Base-by-base conservation (phyloP, 1,140 invertebrate species). In the Drosophila neocordata region DNA sequence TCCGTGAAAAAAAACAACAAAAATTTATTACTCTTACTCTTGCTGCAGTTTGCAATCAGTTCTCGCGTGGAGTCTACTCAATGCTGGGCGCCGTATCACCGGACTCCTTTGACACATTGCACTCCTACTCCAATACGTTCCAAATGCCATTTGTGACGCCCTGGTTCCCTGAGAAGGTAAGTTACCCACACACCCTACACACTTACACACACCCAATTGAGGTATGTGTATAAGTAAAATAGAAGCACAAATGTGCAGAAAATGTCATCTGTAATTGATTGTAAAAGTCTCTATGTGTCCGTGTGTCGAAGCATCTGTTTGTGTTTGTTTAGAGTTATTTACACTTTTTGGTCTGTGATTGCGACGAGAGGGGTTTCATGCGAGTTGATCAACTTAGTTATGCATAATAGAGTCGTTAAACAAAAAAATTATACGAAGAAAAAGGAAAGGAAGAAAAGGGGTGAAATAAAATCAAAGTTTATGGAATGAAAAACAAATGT, bases 81-180 rank as follows among this genome's bases (percentile, higher is more conserved):
- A 96, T 99, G 95, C 92, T 99, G 85, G 97, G 97, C 13, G 96
- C 97, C 13, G 97, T 98, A 13, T 96, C 96, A 78, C 96, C 97
- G 13, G 97, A 98, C 81, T 97, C 97, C 18, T 98, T 98, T 92
- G 96, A 98, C 92, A 98, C 97, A 52, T 94, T 99, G 52, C 97
- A 98, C 91, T 98, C 97, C 2, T 98, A 98, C 93, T 96, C 96
- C 87, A 98, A 98, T 92, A 98, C 97, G 9, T 99, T 98, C 92
- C 96, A 98, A 92, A 97, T 99, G 96, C 98, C 98, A 35, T 98
- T 98, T 90, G 94, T 99, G 55, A 98, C 96, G 35, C 97, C 97
- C n/a, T 97, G 96, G 95, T 98, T 97, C 92, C 96, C 97, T 0
- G 96, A 98, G 92, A 97, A 97, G 94, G 96, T 96, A 93, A 94